Conservation (phyloP, 37 sponge, comb jelly and placozoan species). For the Cladorhizidae sp. region DNA sequence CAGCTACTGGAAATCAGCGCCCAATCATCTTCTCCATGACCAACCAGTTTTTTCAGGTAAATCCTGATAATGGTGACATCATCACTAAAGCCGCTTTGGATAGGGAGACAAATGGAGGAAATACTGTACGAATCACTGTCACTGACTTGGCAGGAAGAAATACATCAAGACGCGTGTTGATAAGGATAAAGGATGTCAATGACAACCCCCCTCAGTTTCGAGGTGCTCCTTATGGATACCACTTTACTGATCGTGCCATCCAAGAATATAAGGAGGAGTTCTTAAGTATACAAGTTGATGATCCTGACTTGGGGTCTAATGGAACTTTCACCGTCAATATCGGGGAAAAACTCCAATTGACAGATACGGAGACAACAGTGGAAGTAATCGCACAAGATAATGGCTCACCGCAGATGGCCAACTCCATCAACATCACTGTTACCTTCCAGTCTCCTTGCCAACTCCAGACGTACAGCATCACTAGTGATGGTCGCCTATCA, state of each 20-base stretch:
- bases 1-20: background rate
- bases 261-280: background rate
- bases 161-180: background rate
- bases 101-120: conserved; percentile 10
- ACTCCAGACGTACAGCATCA: conserved; percentile 20
- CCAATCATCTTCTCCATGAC: conserved; percentile 41
- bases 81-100: conserved; percentile 15
- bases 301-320: conserved; percentile 59
- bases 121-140: conserved; percentile 32
- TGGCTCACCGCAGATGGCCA: conserved; percentile 22
- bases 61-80: conserved; percentile 24
- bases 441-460: conserved; percentile 24
- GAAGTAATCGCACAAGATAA: conserved; percentile 54
- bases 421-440: conserved; percentile 34
- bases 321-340: conserved; percentile 44
- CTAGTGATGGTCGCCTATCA: background rate
- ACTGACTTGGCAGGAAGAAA: conserved; percentile 16
- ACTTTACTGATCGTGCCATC: background rate
- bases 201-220: conserved; percentile 71
- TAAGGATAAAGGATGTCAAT: conserved; percentile 66
- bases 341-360: background rate
- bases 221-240: background rate
- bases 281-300: conserved; percentile 27
- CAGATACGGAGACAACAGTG: conserved; percentile 2
- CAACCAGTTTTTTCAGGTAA: conserved; percentile 26